Evolutionary conservation across 2,113 vertebrate genomes (phyloP).

Genomic region (Mungos mungo): DNA sequence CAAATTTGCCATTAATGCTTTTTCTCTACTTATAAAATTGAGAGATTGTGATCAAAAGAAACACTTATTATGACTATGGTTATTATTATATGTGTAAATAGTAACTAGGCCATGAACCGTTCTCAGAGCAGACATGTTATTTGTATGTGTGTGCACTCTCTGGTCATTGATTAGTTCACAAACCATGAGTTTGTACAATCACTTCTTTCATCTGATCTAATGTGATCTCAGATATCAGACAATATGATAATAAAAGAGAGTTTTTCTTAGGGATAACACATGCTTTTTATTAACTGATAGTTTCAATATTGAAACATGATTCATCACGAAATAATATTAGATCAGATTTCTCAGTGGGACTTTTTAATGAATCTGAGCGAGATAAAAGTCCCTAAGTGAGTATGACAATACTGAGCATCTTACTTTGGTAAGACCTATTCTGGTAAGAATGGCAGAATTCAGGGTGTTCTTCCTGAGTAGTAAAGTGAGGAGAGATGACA

Average conservation of each 20-base stretch:
- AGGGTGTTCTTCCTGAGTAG: background rate
- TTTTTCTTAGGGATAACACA: background rate
- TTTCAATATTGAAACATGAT: background rate
- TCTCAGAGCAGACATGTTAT: background rate
- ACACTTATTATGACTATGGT: background rate
- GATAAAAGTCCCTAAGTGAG: background rate
- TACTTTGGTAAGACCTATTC: background rate
- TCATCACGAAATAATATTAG: background rate
- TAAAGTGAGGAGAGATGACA: background rate
- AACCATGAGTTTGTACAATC: background rate
- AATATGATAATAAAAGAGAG: background rate
- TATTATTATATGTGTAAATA: background rate
- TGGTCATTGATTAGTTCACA: background rate
- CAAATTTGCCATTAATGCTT: background rate
- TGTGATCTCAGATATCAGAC: background rate
- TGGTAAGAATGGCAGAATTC: background rate
- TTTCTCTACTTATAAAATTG: background rate
- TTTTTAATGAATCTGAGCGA: background rate
- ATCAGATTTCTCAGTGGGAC: background rate
- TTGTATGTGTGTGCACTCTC: background rate
- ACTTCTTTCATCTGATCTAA: background rate
- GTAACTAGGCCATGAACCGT: background rate
- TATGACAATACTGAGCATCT: background rate
- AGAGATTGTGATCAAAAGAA: background rate
- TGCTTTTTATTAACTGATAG: background rate